Evolutionary conservation across 2,888 invertebrate genomes (phyloP), one percentile per base, ranked within the genome.

Genomic region (Electrophaes corylata): DNA sequence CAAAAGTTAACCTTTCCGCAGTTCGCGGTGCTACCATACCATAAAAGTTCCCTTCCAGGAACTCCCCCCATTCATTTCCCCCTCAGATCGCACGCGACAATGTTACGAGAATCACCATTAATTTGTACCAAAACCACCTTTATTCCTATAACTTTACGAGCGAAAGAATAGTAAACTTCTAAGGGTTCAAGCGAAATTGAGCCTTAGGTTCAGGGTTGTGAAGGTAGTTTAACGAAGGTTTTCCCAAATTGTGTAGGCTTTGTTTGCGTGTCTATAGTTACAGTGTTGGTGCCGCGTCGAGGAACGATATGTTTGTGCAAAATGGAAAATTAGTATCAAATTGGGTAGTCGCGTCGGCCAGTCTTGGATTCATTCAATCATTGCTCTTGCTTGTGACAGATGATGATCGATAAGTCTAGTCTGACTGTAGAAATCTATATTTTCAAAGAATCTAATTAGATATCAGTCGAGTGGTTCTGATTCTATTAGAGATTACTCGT

Each of bases 61-160:
- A 67, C 64, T 60, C 58, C 52, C 64, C 54, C 60, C 65, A 51
- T 57, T 50, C 54, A 48, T 47, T 57, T 37, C 57, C 57, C 48
- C 52, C 46, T 59, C 50, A 73, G 66, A 71, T 70, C 68, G 66
- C 72, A 73, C 60, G 71, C 66, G 44, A 62, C 55, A 49, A 26
- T 43, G 11, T 23, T 20, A 26, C 45, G 26, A 61, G 51, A 60
- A 41, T 43, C 11, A 44, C 39, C 52, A 37, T 37, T 62, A 59
- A 31, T 50, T 40, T 44, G 12, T 48, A 20, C 37, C 31, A 64
- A 58, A 64, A 46, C 43, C 43, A 46, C 46, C 57, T 44, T 35
- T 65, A 61, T 57, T 46, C 35, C 44, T n/a, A 50, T 61, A 33
- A 16, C 1, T 20, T 41, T 53, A 62, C 44, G 46, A 47, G 10